phyloP scores from a whole-genome alignment of 2,113 vertebrate genomes.

The Tapirus terrestris region DNA sequence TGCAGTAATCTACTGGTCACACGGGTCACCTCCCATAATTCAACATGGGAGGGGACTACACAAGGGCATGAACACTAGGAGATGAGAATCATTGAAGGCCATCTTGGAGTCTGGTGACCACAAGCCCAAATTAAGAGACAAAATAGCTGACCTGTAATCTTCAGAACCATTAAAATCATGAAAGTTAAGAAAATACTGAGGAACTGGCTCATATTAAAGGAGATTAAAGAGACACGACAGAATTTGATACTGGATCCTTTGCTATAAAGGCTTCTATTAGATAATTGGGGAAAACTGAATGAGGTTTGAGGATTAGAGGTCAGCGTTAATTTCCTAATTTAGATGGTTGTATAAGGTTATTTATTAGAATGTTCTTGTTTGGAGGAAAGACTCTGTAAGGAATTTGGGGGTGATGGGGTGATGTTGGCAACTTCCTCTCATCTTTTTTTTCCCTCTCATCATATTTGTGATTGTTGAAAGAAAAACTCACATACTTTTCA shows the following conservation, averaged over 20 bases:
- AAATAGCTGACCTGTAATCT: not conserved
- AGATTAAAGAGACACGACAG: not conserved
- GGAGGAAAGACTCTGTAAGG: not conserved
- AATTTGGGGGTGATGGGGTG: not conserved
- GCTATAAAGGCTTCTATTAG: not conserved
- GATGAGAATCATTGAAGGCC: not conserved
- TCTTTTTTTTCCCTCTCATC: not conserved
- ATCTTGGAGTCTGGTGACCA: not conserved
- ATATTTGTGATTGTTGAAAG: not conserved
- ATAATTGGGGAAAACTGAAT: not conserved
- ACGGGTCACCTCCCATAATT: not conserved
- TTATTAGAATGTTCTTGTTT: not conserved
- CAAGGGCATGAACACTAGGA: not conserved
- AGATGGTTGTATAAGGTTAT: not conserved
- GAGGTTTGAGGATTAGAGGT: not conserved
- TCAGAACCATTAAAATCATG: not conserved
- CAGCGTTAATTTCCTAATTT: conserved; percentile 6
- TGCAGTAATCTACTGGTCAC: not conserved
- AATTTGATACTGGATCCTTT: not conserved
- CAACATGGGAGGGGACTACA: not conserved
- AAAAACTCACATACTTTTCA: conserved; percentile 12
- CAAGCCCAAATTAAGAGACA: not conserved
- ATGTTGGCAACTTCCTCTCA: not conserved
- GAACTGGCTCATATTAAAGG: not conserved
- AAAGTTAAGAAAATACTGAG: not conserved